Evolutionary conservation across 2,113 vertebrate genomes (phyloP).

Genomic region (Scophthalmus maximus): DNA sequence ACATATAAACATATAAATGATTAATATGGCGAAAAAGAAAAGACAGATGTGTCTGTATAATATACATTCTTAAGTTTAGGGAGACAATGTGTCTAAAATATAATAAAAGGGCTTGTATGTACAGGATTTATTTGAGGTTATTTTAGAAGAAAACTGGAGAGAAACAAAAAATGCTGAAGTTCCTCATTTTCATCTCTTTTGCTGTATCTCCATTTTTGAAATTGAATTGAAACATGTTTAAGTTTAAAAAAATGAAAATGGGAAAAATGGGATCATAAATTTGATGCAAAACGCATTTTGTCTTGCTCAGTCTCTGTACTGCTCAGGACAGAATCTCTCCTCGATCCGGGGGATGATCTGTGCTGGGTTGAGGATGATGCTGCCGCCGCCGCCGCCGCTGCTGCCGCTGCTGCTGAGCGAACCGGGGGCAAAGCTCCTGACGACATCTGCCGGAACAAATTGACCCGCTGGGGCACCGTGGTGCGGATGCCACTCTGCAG

Average conservation of each 20-base stretch:
- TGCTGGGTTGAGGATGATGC: slow-evolving; percentile 80
- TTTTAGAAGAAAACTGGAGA: slow-evolving; percentile 79
- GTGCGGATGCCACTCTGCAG: slow-evolving; percentile 84
- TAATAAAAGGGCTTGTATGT: slow-evolving; percentile 89
- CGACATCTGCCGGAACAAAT: slow-evolving; percentile 96
- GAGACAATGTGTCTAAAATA: slow-evolving; percentile 92
- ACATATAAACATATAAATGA: slow-evolving; percentile 38
- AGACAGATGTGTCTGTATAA: slow-evolving; percentile 79
- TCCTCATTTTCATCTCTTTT: slow-evolving; percentile 76
- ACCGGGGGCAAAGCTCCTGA: slow-evolving; percentile 92
- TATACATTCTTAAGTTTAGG: slow-evolving; percentile 93
- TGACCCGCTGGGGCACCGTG: slow-evolving; percentile 89
- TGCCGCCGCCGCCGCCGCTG: slow-evolving; percentile 71
- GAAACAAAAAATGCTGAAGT: slow-evolving; percentile 85
- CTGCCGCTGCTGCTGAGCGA: slow-evolving; percentile 76
- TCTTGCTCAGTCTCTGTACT: slow-evolving; percentile 94
- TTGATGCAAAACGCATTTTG: slow-evolving; percentile 96
- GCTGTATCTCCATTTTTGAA: slow-evolving; percentile 79
- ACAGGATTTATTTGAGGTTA: slow-evolving; percentile 88
- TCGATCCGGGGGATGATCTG: slow-evolving; percentile 87
- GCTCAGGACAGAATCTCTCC: slow-evolving; percentile 91
- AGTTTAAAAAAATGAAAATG: slow-evolving; percentile 69
- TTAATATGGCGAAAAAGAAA: slow-evolving; percentile 61
- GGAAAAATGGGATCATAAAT: slow-evolving; percentile 91
- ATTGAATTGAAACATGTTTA: slow-evolving; percentile 77